These are phyloP conservation scores for Sternarchorhynchus goeldii DNA, from an alignment of 2,797 vertebrate species.

Conservation along the genomic window DNA sequence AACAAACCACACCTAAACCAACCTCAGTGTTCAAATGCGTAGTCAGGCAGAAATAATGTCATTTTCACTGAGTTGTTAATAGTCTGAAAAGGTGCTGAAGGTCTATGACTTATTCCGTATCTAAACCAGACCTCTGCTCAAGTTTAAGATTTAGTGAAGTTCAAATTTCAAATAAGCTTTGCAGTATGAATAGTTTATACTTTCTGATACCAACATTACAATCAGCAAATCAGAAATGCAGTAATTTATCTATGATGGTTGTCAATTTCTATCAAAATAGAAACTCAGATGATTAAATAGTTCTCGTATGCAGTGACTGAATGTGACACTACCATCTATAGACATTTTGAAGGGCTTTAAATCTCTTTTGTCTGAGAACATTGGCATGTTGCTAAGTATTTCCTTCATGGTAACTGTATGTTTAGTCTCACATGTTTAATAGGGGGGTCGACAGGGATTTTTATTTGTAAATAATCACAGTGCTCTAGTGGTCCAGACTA, in stretches of 20 bases:
- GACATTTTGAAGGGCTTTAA: background rate
- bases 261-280: too few species aligned
- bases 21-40: constrained; percentile 32
- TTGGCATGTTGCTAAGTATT: background rate
- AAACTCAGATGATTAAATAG: background rate
- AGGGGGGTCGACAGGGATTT: background rate
- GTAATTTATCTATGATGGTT: too few species aligned
- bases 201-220: too few species aligned
- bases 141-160: too few species aligned
- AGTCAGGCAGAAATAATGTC: constrained; percentile 52
- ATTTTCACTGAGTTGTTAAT: background rate
- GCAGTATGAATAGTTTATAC: too few species aligned
- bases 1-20: constrained; percentile 44
- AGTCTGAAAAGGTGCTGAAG: background rate
- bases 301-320: background rate
- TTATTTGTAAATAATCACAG: background rate
- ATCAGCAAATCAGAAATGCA: too few species aligned
- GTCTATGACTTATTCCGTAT: background rate
- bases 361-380: constrained; percentile 1
- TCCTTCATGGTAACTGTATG: background rate
- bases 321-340: background rate
- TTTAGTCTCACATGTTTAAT: background rate
- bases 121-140: too few species aligned
- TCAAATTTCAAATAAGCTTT: too few species aligned
- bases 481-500: background rate